These are phyloP conservation scores for Agrotis clavis DNA, from an alignment of 2,888 invertebrate species.

Conservation along the genomic window DNA sequence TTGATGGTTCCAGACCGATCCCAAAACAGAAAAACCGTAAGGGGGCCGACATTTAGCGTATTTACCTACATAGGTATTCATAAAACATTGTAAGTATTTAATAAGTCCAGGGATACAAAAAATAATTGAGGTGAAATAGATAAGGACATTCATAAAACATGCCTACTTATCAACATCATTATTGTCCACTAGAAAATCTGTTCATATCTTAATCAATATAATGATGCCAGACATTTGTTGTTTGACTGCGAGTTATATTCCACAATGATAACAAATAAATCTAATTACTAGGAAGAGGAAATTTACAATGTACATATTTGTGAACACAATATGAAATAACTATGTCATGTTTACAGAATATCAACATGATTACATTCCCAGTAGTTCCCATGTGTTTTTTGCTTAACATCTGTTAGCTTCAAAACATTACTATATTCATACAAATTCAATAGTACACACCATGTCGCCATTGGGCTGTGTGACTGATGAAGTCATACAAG, in stretches of 20 bases:
- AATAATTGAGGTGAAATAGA: conserved; percentile 31
- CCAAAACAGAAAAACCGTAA: too few species aligned
- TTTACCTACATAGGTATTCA: too few species aligned
- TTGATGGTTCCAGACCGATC: too few species aligned
- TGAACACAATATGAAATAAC: neutral
- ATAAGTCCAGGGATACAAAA: conserved; percentile 5
- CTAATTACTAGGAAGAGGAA: conserved; percentile 52
- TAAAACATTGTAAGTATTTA: neutral
- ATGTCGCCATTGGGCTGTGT: conserved; percentile 1
- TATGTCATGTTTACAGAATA: neutral
- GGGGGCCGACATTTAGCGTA: too few species aligned
- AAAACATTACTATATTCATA: neutral
- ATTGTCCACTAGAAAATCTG: conserved; percentile 42
- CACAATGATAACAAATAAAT: conserved; percentile 61
- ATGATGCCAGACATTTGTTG: conserved; percentile 52
- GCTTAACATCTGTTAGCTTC: conserved; percentile 7
- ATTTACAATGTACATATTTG: conserved; percentile 46
- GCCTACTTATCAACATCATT: conserved; percentile 40
- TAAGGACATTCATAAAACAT: conserved; percentile 41
- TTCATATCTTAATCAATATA: conserved; percentile 46
- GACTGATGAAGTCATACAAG: conserved; percentile 39
- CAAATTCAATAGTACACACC: neutral
- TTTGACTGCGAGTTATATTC: conserved; percentile 63
- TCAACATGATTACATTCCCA: neutral
- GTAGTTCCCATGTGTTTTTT: neutral